phyloP scores from a whole-genome alignment of 2,888 invertebrate species.

The Tenodera sinensis region DNA sequence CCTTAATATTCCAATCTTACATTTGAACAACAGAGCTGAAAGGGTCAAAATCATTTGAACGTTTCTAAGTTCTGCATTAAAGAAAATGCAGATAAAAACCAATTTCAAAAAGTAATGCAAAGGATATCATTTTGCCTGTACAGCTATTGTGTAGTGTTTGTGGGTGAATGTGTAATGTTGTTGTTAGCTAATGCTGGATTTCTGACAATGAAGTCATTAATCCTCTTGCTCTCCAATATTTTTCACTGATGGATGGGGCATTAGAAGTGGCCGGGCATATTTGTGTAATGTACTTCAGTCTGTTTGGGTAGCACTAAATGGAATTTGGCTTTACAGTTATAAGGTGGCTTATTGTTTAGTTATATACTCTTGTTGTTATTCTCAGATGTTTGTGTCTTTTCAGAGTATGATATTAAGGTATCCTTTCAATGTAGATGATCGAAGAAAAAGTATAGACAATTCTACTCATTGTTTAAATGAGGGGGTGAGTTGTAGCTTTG shows the following conservation, averaged over 20 bases:
- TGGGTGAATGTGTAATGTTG: background rate
- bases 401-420: conserved; percentile 32
- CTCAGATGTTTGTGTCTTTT: conserved; percentile 22
- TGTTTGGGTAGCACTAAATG: background rate
- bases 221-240: too few relatives aligned
- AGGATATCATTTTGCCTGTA: background rate
- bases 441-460: conserved; percentile 31
- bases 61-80: too few relatives aligned
- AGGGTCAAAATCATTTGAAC: too few relatives aligned
- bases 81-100: too few relatives aligned
- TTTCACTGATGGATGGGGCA: too few relatives aligned
- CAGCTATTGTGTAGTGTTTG: background rate
- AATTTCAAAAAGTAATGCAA: background rate
- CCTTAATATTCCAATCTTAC: too few relatives aligned
- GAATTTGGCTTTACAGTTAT: background rate
- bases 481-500: conserved; percentile 32
- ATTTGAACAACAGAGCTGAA: too few relatives aligned
- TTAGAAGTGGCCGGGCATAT: too few relatives aligned
- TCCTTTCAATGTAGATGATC: conserved; percentile 24
- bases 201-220: too few relatives aligned
- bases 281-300: too few relatives aligned
- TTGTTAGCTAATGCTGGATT: too few relatives aligned
- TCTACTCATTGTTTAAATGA: conserved; percentile 32
- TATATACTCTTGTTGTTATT: conserved; percentile 3
- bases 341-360: background rate